Evolutionary conservation across 2,797 vertebrate genomes (phyloP), one percentile per base, ranked within the genome.

Genomic region (Lacerta agilis): DNA sequence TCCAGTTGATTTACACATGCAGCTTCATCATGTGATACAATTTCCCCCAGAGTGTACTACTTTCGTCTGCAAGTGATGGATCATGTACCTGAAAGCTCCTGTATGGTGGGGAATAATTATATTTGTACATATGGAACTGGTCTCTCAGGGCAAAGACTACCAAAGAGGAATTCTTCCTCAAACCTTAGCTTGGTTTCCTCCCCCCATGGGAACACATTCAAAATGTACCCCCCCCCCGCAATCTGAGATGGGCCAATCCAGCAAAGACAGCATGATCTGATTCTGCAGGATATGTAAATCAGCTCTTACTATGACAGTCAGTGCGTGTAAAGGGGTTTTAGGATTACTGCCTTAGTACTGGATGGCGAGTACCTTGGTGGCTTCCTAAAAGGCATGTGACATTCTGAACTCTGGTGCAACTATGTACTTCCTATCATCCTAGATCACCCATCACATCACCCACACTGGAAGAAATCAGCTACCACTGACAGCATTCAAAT

Each of bases 401-500:
- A 82, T 86, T 89, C 84, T 77, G 85, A 90, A 29, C 20, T 73
- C 72, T 64, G 5, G 66, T 0, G 1, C 4, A 11, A 20, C 6
- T 69, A 38, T 43, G 81, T 88, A 36, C 75, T 87, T 87, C 90
- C 89, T 90, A 87, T 4, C 9, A 29, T 76, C 82, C n/a, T 27
- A 13, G 38, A 90, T n/a, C 55, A 84, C 41, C 15, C 41, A 89
- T 27, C 36, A 85, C 7, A 89, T 2, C 1, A 67, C 0, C 78
- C 3, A 79, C 33, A 85, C 77, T 13, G 81, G 43, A 86, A 92
- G 66, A 90, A 90, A 77, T 25, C 23, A 87, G 38, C 61, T 45
- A 82, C 4, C 83, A 66, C 20, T 27, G 73, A 69, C 33, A 85
- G 4, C 61, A 41, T 94, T 92, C 33, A 83, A 90, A 82, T 49